Base-by-base conservation (phyloP, 2,888 invertebrate species). In the Amaurobius ferox region DNA sequence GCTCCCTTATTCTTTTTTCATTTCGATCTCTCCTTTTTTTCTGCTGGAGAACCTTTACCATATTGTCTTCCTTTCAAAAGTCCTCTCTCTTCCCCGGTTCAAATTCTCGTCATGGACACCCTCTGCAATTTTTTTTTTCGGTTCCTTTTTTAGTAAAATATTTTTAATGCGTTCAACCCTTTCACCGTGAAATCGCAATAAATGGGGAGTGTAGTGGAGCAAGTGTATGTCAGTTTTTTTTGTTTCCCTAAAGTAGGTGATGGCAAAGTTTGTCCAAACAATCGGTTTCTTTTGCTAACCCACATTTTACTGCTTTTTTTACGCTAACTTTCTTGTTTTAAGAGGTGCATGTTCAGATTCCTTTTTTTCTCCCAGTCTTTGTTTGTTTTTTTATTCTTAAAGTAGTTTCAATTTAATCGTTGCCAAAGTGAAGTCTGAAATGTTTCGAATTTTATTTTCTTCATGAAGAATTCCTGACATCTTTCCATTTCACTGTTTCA, bases 121-220 rank as follows among this genome's bases (percentile, higher is more conserved):
- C 55, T 23, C 23, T 1, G 19, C 2, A 28, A 16, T 78, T 61
- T 70, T 71, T 62, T 32, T 35, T 55, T 48, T 30, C 40, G 55
- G 19, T 13, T 39, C 23, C 39, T 40, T 55, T 71, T 30, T 44
- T 30, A 13, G 11, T 74, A 19, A 11, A 40, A 26, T 61, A 64
- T 86, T 86, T 79, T 79, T 73, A 79, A 83, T 77, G 83, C 83
- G 28, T 48, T 32, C 35, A 70, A 71, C 68, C 74, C 76, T 72
- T 73, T 64, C 55, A 35, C 62, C 86, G 86, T 79, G 79, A 86
- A 86, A 86, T 86, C 78, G 62, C 74, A 86, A 86, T 79, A 86
- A 86, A 86, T 86, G 86, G 70, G 64, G 79, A 86, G 70, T 79
- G 19, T 64, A 30, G 68, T 76, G 35, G 44, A 66, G 66, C 28